Base-by-base conservation (phyloP, 1,140 invertebrate genomes). In the Heliconius nattereri region DNA sequence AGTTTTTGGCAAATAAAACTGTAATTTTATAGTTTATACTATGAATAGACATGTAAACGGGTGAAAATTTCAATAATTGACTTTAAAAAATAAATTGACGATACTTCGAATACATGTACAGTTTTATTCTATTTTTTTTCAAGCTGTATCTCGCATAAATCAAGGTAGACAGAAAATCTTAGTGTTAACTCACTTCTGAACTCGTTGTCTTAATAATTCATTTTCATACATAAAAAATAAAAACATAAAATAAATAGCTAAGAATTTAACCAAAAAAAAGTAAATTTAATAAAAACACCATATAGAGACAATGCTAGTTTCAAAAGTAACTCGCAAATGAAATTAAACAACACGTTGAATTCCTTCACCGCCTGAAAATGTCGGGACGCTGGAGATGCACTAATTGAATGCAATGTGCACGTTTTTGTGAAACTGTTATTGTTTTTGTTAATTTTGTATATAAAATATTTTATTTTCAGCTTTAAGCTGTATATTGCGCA, bases 371-470 rank as follows among this genome's bases (percentile, higher is more conserved):
- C 60, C 60, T 29, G 60, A 66, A 66, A 66, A 66, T 66, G 60
- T 66, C 60, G 23, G 60, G 60, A 9, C 23, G 60, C 26, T 29
- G 1, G 71, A 20, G 32, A 72, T 16, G 71, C n/a, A 5, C 37
- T 73, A 73, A 73, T 73, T 45, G 11, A 37, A 45, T 73, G 23
- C 23, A 35, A 23, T 45, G 71, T 45, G n/a, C 35, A 37, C 40
- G 71, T 37, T 73, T 73, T 45, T 45, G 35, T 73, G 71, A 45
- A 73, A 45, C 71, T 73, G n/a, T 73, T 40, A n/a, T 45, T 73
- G 40, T 37, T 35, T 73, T 26, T 26, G n/a, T 73, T 37, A 45
- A 8, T 40, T 37, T 37, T n/a, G 5, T 73, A 72, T 9, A 35
- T 7, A 11, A 32, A 23, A 73, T 23, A 73, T 45, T 45, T 45